phyloP scores from a whole-genome alignment of 2,797 vertebrate species.

The Peromyscus attwateri region DNA sequence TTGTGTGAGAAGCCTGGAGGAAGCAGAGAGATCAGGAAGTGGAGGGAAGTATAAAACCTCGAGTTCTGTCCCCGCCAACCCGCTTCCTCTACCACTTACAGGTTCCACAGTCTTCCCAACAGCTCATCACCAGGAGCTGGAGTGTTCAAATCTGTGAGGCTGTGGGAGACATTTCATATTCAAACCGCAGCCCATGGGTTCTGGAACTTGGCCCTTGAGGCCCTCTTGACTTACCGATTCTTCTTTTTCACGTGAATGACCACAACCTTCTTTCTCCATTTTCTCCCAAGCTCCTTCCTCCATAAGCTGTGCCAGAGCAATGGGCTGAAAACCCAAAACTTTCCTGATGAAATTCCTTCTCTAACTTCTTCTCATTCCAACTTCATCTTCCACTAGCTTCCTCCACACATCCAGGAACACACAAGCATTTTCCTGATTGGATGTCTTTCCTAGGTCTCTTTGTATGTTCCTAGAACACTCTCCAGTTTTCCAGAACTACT shows the following conservation, averaged over 20 bases:
- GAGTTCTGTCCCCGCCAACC: not conserved
- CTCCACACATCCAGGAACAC: rapidly evolving
- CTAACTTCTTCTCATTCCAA: not conserved
- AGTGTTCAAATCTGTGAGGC: not conserved
- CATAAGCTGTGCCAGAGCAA: not conserved
- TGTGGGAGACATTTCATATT: not conserved
- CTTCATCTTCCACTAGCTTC: not conserved
- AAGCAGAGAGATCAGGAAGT: not conserved
- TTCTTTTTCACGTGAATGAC: not conserved
- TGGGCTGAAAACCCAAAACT: not conserved
- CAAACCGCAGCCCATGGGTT: not conserved
- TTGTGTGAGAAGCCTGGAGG: not conserved
- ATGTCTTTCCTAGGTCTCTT: not conserved
- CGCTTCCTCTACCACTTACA: too few species aligned
- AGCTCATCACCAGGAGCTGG: not conserved
- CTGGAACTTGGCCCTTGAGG: not conserved
- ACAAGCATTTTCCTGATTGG: not conserved
- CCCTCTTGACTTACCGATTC: not conserved
- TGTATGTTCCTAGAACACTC: not conserved
- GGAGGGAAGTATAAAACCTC: not conserved
- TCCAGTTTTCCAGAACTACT: not conserved
- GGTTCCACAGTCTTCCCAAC: not conserved
- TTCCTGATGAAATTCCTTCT: not conserved
- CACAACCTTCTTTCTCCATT: not conserved
- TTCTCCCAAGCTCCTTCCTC: not conserved